Base-by-base conservation (phyloP, 2,113 vertebrate genomes). In the Lagopus muta region DNA sequence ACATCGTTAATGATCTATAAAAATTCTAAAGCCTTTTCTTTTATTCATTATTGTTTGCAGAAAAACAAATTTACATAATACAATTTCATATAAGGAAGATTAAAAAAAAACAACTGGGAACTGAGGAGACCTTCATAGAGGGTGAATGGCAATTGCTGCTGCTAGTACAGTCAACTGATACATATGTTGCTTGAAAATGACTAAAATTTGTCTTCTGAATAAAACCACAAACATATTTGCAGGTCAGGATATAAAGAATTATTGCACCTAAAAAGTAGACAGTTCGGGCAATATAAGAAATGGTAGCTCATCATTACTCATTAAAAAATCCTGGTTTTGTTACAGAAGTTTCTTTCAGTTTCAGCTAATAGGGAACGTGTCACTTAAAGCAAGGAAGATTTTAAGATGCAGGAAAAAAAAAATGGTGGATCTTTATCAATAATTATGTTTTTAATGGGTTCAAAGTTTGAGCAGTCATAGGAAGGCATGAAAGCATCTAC, bases 401-500 rank as follows among this genome's bases (percentile, higher is more conserved):
- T 73, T 12, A 54, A 25, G 13, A 24, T 43, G 8, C 19, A 75
- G 38, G 28, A 27, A 9, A 55, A 43, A 55, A 43, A 80, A 47
- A 57, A 8, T 3, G 8, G 3, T 42, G 1, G 0, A 25, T 82
- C 25, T 89, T 85, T 64, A 66, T 32, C 40, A 71, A 18, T 76
- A 76, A 57, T 74, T 47, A 43, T 17, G 5, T 34, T 75, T 74
- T 75, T 27, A n/a, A 40, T 8, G 36, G 25, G 13, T 36, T 36
- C 48, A 84, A 60, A 79, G 40, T 88, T 64, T 60, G 36, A 81
- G 40, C n/a, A 61, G 34, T 90, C 45, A 83, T 52, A 89, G 30
- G 48, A 86, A 64, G 34, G 71, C 34, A 34, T 67, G 20, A 71
- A 45, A 43, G 55, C 71, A 4, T 40, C 22, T 82, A 12, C 9